Evolutionary conservation across 2,797 vertebrate genomes (phyloP), one percentile per base, ranked within the genome.

Genomic region (Aselliscus stoliczkanus): DNA sequence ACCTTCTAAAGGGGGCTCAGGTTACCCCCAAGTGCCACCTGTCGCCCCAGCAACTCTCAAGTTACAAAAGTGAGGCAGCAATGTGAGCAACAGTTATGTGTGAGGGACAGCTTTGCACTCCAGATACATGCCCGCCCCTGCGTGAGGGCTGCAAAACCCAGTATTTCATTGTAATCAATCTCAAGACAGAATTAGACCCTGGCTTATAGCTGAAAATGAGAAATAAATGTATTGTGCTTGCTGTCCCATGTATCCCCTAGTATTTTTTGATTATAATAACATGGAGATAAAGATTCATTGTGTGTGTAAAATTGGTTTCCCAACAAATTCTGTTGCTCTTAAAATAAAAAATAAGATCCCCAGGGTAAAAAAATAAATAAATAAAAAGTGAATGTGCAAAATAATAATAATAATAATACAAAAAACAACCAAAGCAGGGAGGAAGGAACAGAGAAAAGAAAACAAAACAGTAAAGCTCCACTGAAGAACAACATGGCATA

Each of bases 231-330:
- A 96, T 73, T 85, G 90, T 92, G 90, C 65, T 95, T 88, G 86
- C 95, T 93, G 91, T 94, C 70, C 89, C 79, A 58, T 77, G 81
- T 75, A 92, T 88, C 84, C 85, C 69, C 88, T 87, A 81, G 44
- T 65, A 88, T 65, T 87, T 94, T 69, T 88, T 88, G 76, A 77
- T 97, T 92, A 95, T 82, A 97, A 96, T 97, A 97, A 96, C 93
- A 97, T 85, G 90, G 73, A 97, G 89, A 97, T 96, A 97, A 97
- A 96, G 90, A 97, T 94, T 97, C 90, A 97, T 86, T 97, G 87
- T 96, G 93, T 97, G 91, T 93, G 17, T 90, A 94, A 97, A 97
- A 96, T 93, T 95, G 96, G 92, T 87, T 97, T 97, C 94, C 92
- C 92, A 93, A 95, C 92, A 97, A 96, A 97, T 96, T 94, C 88